Conservation (phyloP, 2,888 invertebrate genomes). For the Dinocampus coccinellae region DNA sequence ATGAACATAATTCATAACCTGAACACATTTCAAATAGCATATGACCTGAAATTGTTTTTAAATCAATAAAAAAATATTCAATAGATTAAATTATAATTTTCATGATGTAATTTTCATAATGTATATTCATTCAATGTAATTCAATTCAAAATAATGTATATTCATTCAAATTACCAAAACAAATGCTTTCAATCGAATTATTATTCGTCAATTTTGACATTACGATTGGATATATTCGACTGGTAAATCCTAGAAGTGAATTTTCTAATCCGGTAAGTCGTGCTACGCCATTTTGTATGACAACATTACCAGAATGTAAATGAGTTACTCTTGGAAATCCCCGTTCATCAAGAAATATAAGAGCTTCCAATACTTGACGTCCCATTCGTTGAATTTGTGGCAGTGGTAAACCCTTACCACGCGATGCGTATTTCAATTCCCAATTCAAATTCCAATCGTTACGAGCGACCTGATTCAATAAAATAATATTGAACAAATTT, state of each 20-base stretch:
- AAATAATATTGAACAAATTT: background rate
- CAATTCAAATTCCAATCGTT: constrained; percentile 87
- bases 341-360: constrained; percentile 87
- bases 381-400: constrained; percentile 89
- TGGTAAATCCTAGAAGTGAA: constrained; percentile 81
- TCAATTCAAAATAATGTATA: background rate
- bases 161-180: constrained; percentile 75
- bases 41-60: constrained; percentile 71
- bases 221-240: constrained; percentile 73
- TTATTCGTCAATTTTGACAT: constrained; percentile 70
- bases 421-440: constrained; percentile 80
- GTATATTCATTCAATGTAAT: background rate
- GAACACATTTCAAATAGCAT: constrained; percentile 93
- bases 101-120: background rate
- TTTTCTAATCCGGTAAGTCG: constrained; percentile 91
- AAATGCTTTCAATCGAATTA: constrained; percentile 76
- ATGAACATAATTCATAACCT: constrained; percentile 83
- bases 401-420: constrained; percentile 79
- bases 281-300: constrained; percentile 92
- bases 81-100: background rate
- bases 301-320: constrained; percentile 91
- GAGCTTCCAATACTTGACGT: constrained; percentile 87
- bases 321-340: constrained; percentile 90
- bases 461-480: constrained; percentile 61
- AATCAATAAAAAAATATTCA: background rate